A percentile compares a stretch with the other conserved stretches of the same genome.
phyloP scores from a whole-genome alignment of 1,140 invertebrate genomes.

The Leptoteleia sp. region DNA sequence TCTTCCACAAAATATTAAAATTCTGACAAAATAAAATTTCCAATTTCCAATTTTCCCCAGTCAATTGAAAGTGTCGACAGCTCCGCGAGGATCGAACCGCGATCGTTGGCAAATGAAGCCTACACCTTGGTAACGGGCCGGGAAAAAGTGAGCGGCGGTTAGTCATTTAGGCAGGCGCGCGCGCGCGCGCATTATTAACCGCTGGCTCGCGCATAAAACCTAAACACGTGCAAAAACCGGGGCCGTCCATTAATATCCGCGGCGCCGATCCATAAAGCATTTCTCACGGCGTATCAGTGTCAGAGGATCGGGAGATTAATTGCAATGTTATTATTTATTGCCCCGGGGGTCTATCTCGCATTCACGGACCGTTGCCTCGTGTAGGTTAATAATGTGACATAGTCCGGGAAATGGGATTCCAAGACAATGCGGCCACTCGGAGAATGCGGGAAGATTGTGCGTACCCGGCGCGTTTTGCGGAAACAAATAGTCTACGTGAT shows the following conservation, averaged over 20 bases:
- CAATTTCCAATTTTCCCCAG: no score
- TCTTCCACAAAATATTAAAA: no score
- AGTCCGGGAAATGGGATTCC: conserved; percentile 66
- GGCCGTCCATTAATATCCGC: conserved; percentile 48
- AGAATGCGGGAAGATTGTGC: conserved; percentile 69
- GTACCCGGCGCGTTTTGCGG: conserved; percentile 67
- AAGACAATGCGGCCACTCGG: conserved; percentile 64
- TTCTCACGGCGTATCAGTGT: conserved; percentile 64
- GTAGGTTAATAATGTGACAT: conserved; percentile 65
- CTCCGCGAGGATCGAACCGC: no score
- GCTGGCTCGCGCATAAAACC: conserved; percentile 6
- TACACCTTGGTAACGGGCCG: no score
- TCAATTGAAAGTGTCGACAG: no score
- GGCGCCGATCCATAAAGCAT: conserved; percentile 49
- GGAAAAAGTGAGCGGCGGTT: no score
- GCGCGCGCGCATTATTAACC: conserved; percentile 16
- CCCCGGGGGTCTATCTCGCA: conserved; percentile 66
- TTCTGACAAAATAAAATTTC: no score
- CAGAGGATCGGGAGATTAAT: conserved; percentile 63
- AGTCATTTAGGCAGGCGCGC: no score
- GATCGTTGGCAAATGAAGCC: not conserved
- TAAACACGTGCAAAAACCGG: conserved; percentile 43
- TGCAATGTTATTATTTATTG: conserved; percentile 69
- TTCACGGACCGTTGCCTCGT: conserved; percentile 67
- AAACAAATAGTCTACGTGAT: conserved; percentile 67